These are phyloP conservation scores for Trachythela sp. DNA, from an alignment of 64 coral and sea anemone genomes.

Conservation along the genomic window DNA sequence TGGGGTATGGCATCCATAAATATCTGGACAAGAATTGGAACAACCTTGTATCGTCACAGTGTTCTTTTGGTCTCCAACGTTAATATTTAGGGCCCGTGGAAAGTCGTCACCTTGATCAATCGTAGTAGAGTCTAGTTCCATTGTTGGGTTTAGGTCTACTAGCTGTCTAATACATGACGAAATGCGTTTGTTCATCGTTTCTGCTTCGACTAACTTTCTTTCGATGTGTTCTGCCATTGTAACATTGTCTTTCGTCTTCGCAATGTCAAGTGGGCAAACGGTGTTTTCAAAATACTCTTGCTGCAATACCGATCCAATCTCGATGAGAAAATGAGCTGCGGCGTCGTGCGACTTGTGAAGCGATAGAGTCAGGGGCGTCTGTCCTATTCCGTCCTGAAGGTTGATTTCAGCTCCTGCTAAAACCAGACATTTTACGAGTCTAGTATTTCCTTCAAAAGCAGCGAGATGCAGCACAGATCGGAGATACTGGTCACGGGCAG, in stretches of 20 bases:
- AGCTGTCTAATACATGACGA: not conserved
- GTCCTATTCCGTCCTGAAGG: not conserved
- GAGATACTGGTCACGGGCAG: not conserved
- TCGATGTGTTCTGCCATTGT: not conserved
- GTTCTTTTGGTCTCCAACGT: constrained; percentile 4
- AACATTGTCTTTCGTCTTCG: not conserved
- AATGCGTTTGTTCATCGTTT: not conserved
- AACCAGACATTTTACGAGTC: not conserved
- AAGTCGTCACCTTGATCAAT: not conserved
- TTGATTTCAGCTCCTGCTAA: constrained; percentile 9
- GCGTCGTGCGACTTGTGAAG: not conserved
- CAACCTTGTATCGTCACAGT: not conserved
- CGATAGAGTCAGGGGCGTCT: not conserved
- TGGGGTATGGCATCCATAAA: not conserved
- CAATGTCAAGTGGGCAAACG: not conserved
- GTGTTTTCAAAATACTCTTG: not conserved
- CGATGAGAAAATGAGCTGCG: not conserved
- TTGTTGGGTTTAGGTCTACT: not conserved
- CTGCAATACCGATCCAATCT: not conserved
- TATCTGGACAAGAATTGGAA: not conserved
- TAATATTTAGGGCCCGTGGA: not conserved
- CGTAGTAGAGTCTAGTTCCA: not conserved
- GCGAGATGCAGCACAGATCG: not conserved
- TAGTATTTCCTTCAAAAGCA: not conserved
- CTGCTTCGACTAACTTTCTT: not conserved